Percentiles rank a stretch among this genome's conserved stretches.
Evolutionary conservation across 1,140 invertebrate genomes (phyloP).

Genomic region (Neuroterus valhalla): DNA sequence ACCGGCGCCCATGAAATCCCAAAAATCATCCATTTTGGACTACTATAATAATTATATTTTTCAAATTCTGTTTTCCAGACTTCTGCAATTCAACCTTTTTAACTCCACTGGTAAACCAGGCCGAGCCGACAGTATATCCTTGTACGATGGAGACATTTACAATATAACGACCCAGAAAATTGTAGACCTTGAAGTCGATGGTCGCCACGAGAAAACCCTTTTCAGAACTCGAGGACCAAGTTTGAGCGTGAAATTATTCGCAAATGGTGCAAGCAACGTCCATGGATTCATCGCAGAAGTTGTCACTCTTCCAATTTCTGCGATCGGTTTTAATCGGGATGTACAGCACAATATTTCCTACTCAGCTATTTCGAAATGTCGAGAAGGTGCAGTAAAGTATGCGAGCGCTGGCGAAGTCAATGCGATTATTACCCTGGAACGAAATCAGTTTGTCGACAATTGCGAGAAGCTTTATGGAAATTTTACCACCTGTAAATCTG

Average conservation of each 20-base stretch:
- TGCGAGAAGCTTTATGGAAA: constrained; percentile 96
- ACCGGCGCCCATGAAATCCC: too few species aligned
- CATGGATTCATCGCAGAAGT: constrained; percentile 99
- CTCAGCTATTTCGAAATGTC: constrained; percentile 88
- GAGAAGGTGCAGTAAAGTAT: constrained; percentile 91
- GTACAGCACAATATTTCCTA: constrained; percentile 93
- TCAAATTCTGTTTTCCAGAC: constrained; percentile 69
- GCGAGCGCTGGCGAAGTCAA: constrained; percentile 96
- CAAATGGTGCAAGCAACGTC: constrained; percentile 92
- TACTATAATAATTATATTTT: not conserved
- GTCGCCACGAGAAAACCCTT: constrained; percentile 83
- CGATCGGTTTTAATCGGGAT: constrained; percentile 91
- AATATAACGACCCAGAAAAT: constrained; percentile 86
- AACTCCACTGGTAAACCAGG: constrained; percentile 90
- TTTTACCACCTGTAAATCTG: constrained; percentile 90
- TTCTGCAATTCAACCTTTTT: constrained; percentile 95
- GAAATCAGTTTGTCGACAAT: constrained; percentile 91
- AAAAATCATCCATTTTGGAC: too few species aligned
- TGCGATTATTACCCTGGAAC: constrained; percentile 91
- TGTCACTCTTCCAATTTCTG: constrained; percentile 93
- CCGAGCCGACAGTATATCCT: constrained; percentile 87
- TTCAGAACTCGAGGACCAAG: constrained; percentile 86
- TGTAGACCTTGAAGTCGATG: constrained; percentile 82
- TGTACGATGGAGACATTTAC: constrained; percentile 96
- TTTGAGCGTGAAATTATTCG: constrained; percentile 93